Conservation (phyloP, 1,140 invertebrate species). For the Aleiodes sp. region DNA sequence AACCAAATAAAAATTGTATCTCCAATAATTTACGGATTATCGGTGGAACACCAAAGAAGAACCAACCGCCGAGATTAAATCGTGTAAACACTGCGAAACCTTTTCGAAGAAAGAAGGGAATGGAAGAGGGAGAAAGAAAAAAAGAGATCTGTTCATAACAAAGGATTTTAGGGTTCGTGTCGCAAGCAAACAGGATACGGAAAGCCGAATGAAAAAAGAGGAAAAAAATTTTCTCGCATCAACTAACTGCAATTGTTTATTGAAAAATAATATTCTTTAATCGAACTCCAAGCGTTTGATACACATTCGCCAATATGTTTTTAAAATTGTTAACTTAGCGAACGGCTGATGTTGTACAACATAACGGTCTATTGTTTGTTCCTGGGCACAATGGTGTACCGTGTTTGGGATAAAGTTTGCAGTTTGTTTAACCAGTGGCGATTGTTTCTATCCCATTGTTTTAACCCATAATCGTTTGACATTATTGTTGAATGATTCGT, state of each 20-base stretch:
- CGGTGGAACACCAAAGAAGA: background rate
- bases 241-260: background rate
- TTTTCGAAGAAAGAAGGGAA: background rate
- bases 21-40: background rate
- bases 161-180: no score
- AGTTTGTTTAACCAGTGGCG: background rate
- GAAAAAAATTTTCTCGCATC: no score
- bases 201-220: no score
- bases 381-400: constrained; percentile 3
- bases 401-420: background rate
- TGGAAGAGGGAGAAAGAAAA: no score
- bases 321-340: constrained; percentile 40
- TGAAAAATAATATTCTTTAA: constrained; percentile 49
- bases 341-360: constrained; percentile 46
- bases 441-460: constrained; percentile 11
- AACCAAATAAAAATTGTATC: background rate
- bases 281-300: constrained; percentile 40
- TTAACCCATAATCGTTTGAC: constrained; percentile 15
- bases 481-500: background rate
- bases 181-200: no score
- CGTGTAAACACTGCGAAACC: background rate
- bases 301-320: constrained; percentile 45
- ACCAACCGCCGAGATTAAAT: no score
- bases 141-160: no score
- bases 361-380: constrained; percentile 37